Evolutionary conservation across 2,888 invertebrate species (phyloP).

Genomic region (Meiosimyza platycephala): DNA sequence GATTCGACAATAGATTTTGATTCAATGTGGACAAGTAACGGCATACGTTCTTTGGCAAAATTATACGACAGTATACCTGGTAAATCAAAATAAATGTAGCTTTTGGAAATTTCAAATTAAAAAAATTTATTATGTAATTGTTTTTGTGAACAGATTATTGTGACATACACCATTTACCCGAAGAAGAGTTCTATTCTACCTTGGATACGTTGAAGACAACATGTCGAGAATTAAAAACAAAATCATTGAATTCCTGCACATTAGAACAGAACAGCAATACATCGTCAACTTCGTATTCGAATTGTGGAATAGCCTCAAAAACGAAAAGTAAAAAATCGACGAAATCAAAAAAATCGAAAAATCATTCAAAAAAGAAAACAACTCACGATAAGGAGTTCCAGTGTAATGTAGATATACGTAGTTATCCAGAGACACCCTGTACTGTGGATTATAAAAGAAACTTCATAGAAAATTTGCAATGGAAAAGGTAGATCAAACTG

Average conservation of each 20-base stretch:
- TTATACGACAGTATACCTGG: conserved; percentile 82
- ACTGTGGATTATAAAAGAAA: not conserved
- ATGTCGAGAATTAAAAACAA: conserved; percentile 56
- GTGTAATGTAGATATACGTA: not conserved
- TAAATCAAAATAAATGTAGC: conserved; percentile 39
- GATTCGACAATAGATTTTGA: conserved; percentile 36
- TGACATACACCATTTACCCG: conserved; percentile 80
- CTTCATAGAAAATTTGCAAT: conserved; percentile 4
- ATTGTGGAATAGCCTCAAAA: conserved; percentile 30
- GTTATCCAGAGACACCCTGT: conserved; percentile 5
- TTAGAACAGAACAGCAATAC: conserved; percentile 44
- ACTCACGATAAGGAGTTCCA: conserved; percentile 21
- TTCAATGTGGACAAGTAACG: conserved; percentile 53
- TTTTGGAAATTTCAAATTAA: not conserved
- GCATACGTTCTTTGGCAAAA: conserved; percentile 74
- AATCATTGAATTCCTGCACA: conserved; percentile 38
- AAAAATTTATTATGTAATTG: conserved; percentile 20
- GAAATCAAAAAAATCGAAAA: conserved; percentile 41
- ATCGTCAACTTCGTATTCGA: conserved; percentile 39
- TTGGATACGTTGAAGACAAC: conserved; percentile 69
- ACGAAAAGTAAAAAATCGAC: conserved; percentile 13
- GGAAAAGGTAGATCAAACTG: conserved; percentile 39
- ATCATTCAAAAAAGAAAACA: conserved; percentile 44
- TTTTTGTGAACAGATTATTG: conserved; percentile 71
- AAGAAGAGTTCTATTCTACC: conserved; percentile 80